These are phyloP conservation scores for Heliothis subflexa DNA, from an alignment of 1,140 invertebrate genomes.

Conservation along the genomic window DNA sequence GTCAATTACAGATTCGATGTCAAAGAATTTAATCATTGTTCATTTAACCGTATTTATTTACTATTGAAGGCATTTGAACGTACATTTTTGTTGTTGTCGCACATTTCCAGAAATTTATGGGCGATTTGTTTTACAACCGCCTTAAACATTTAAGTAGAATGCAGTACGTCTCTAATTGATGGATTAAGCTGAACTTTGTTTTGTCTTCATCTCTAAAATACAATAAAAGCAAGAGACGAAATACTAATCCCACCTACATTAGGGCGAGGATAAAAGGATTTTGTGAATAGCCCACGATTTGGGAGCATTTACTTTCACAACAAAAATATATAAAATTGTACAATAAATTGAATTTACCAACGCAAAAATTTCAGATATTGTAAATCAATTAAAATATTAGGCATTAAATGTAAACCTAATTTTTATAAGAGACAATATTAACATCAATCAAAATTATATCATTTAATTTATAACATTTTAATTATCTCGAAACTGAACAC, in stretches of 20 bases:
- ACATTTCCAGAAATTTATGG: slow-evolving; percentile 16
- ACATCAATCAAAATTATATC: slow-evolving; percentile 4
- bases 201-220: slow-evolving; percentile 38
- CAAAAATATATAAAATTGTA: slow-evolving; percentile 19
- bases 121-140: slow-evolving; percentile 12
- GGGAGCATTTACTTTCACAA: slow-evolving; percentile 27
- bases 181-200: slow-evolving; percentile 42
- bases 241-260: slow-evolving; percentile 39
- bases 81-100: background rate
- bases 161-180: slow-evolving; percentile 43
- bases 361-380: background rate
- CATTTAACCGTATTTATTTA: too few relatives aligned
- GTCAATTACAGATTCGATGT: too few relatives aligned
- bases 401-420: too few relatives aligned
- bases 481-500: background rate
- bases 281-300: slow-evolving; percentile 28
- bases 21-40: too few relatives aligned
- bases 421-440: background rate
- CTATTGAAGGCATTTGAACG: too few relatives aligned
- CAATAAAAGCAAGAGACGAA: slow-evolving; percentile 39
- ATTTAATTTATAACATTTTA: background rate
- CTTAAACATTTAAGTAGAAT: slow-evolving; percentile 36
- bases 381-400: slow-evolving; percentile 1
- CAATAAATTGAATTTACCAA: slow-evolving; percentile 28
- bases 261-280: slow-evolving; percentile 27